Conservation (phyloP, 2,797 vertebrate species). For the Gorsachius magnificus region DNA sequence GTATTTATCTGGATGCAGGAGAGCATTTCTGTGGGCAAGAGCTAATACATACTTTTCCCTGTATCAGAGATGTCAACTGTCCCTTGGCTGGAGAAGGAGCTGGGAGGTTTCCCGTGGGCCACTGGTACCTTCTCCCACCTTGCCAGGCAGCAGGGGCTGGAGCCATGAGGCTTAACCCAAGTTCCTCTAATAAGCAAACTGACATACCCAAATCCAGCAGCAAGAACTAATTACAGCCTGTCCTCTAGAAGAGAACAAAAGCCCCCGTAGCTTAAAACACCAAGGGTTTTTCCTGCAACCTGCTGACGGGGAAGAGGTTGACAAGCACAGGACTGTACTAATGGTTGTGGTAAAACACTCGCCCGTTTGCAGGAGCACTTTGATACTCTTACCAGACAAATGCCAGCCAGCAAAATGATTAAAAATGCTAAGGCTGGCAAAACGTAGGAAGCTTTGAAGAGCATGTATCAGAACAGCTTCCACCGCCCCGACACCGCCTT, state of each 20-base stretch:
- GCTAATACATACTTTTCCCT: accelerated
- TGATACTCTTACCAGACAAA: slow-evolving; percentile 50
- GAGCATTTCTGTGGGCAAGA: not conserved
- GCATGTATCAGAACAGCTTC: slow-evolving; percentile 40
- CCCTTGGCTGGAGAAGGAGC: not conserved
- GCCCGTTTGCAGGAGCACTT: not conserved
- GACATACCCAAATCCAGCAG: not conserved
- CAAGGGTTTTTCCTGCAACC: not conserved
- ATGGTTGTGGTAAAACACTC: slow-evolving; percentile 4
- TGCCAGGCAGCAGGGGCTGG: not conserved
- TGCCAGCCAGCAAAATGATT: slow-evolving; percentile 61
- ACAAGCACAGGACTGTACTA: not conserved
- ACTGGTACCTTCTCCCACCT: not conserved
- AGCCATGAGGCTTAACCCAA: not conserved
- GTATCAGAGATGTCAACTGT: not conserved
- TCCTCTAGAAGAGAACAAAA: not conserved
- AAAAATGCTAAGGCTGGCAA: slow-evolving; percentile 71
- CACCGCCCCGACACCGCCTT: not conserved
- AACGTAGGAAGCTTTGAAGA: slow-evolving; percentile 65
- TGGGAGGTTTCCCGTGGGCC: not conserved
- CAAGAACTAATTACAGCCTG: not conserved
- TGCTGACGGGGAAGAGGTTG: not conserved
- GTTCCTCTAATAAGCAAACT: not conserved
- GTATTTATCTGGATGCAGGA: not conserved
- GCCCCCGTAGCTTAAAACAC: not conserved